Base-by-base conservation (phyloP, 2,797 vertebrate species). In the Sebastes baramenuke region DNA sequence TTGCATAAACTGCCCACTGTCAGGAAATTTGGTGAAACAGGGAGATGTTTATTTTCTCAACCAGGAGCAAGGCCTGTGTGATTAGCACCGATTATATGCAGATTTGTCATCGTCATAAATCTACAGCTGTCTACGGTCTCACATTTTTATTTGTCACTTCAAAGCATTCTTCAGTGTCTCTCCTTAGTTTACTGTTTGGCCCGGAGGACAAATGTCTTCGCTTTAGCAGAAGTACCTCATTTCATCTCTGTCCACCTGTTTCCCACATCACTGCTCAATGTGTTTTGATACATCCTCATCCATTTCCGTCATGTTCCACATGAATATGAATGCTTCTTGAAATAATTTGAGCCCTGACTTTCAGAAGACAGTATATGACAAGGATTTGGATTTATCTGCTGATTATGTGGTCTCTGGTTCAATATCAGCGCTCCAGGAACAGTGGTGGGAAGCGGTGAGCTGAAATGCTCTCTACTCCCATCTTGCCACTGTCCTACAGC, bases 51-150 rank as follows among this genome's bases (percentile, higher is more conserved):
- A 10, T 93, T 82, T 94, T 93, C 94, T 90, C 89, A 88, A 86
- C 81, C 83, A 83, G 89, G 76, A 94, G 84, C 84, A 86, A 91
- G 79, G 89, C 75, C 80, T 65, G 6, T 81, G 84, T 92, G 94
- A 95, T 96, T 95, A 95, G 68, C 79, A 77, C 88, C 89, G 89
- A 96, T 95, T 96, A 93, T 94, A 92, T 95, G 93, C 90, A 94
- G 88, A 96, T 97, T 97, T 94, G 93, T 94, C 94, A 93, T 94
- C 86, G 94, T 96, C 92, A 81, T 96, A 95, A 96, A 95, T 96
- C 94, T 93, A 90, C 95, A 96, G 94, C 94, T 96, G 93, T 94
- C 95, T 84, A 70, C 34, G 42, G 68, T 86, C 93, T 96, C 92
- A 89, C 82, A 66, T 95, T 92, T 96, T 89, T 95, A 94, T 96